Percentiles rank a stretch among this genome's conserved stretches.
These are phyloP conservation scores for Malurus elegans DNA, from an alignment of 2,113 vertebrate genomes.

Conservation along the genomic window DNA sequence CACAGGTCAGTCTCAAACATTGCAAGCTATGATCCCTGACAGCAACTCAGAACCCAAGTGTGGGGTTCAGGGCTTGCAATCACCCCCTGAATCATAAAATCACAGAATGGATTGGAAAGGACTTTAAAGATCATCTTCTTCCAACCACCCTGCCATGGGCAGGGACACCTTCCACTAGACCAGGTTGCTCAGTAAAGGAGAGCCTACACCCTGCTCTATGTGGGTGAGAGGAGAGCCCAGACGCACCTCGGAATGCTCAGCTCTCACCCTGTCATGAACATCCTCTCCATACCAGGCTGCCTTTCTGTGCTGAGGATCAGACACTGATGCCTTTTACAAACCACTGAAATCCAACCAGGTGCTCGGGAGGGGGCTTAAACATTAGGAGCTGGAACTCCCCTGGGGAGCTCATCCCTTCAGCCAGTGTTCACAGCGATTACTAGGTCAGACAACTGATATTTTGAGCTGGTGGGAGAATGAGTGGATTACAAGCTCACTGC, in stretches of 20 bases:
- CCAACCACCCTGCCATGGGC: background rate
- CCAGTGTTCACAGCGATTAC: background rate
- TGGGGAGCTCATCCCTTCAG: slow-evolving; percentile 1
- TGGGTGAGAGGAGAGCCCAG: background rate
- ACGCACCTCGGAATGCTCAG: background rate
- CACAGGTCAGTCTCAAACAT: background rate
- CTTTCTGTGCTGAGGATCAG: background rate
- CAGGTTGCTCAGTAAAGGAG: background rate
- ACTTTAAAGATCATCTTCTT: background rate
- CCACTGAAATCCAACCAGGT: background rate
- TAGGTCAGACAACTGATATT: slow-evolving; percentile 19
- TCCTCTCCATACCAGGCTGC: background rate
- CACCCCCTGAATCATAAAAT: background rate
- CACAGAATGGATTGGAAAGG: background rate
- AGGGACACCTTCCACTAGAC: background rate
- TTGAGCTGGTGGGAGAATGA: slow-evolving; percentile 9
- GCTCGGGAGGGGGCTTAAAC: background rate
- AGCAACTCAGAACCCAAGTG: background rate
- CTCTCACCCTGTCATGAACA: background rate
- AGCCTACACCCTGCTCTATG: background rate
- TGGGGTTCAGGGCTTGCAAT: background rate
- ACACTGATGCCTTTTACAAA: background rate
- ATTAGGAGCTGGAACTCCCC: background rate
- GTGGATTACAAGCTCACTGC: background rate
- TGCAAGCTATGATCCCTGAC: background rate